A percentile compares a stretch with the other conserved stretches of the same genome.
Conservation (phyloP, 2,113 vertebrate species). For the Xiphophorus couchianus region DNA sequence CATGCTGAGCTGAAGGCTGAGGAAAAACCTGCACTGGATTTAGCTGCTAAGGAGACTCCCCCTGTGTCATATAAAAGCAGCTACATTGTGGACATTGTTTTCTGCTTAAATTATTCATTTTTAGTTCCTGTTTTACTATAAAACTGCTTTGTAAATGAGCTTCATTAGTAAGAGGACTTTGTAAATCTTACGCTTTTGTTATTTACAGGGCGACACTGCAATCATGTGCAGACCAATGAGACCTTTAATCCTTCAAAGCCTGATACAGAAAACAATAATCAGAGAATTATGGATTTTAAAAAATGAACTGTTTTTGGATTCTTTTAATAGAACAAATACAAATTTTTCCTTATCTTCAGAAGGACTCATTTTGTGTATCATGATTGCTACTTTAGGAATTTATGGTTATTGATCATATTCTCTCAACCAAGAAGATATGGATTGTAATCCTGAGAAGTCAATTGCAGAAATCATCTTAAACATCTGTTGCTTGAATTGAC, state of each 20-base stretch:
- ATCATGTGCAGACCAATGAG: conserved; percentile 32
- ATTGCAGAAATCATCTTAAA: too few species aligned
- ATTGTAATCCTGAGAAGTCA: too few species aligned
- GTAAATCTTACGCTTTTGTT: conserved; percentile 14
- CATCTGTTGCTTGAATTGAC: too few species aligned
- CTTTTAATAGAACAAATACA: too few species aligned
- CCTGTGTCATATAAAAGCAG: not conserved
- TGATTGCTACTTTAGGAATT: too few species aligned
- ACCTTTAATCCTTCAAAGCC: conserved; percentile 19
- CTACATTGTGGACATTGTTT: not conserved
- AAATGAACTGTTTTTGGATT: too few species aligned
- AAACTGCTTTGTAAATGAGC: too few species aligned
- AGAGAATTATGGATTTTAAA: not conserved
- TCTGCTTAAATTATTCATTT: not conserved
- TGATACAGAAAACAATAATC: conserved; percentile 7
- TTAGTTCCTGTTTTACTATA: too few species aligned
- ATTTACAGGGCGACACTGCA: conserved; percentile 10
- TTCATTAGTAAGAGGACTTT: not conserved
- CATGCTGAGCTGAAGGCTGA: conserved; percentile 58
- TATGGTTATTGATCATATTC: too few species aligned
- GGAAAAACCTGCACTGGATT: conserved; percentile 59
- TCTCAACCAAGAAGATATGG: too few species aligned
- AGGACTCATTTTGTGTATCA: too few species aligned
- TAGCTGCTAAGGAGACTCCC: not conserved
- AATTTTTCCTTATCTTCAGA: too few species aligned